Base-by-base conservation (phyloP, 2,888 invertebrate species). In the Spodoptera picta region DNA sequence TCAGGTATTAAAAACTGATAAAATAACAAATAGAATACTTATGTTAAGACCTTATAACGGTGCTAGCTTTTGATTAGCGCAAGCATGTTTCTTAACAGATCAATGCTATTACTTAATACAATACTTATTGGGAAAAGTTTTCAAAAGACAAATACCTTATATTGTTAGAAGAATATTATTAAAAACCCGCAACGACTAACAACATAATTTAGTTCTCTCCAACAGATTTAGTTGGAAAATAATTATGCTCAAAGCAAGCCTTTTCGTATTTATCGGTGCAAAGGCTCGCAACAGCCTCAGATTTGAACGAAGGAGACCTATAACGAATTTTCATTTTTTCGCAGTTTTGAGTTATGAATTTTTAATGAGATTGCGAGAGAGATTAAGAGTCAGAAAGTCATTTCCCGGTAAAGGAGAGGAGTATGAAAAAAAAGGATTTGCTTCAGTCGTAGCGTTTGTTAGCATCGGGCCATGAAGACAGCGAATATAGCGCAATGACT, bases 291-390 rank as follows among this genome's bases (percentile, higher is more conserved):
- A n/a, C 44, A 42, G 19, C 36, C 45, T 27, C 47, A 44, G 44
- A 69, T 56, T 51, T 60, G 65, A 44, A 60, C 65, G 67, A 77
- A 78, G 74, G 66, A 75, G 67, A 83, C 81, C 83, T 83, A 87
- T 90, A 89, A 86, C 86, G 89, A 89, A 88, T 93, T 94, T 91
- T 93, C 87, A 91, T 92, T 94, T 94, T 93, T 94, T 90, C 89
- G 90, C 95, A 92, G 90, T 92, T 93, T 93, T 91, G 90, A 95
- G 93, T 95, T 95, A 95, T 95, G 95, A 95, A 95, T 95, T 95
- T 95, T 94, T 95, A 95, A 95, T 95, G 95, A 95, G 95, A 95
- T 95, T 92, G 95, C 94, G 85, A 89, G 92, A 92, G 92, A 95
- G 92, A 95, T 95, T 95, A 95, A 90, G 95, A 95, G 93, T 91